Percentiles rank a stretch among this genome's conserved stretches.
Evolutionary conservation across 2,888 invertebrate species (phyloP).

Genomic region (Panorpa germanica): DNA sequence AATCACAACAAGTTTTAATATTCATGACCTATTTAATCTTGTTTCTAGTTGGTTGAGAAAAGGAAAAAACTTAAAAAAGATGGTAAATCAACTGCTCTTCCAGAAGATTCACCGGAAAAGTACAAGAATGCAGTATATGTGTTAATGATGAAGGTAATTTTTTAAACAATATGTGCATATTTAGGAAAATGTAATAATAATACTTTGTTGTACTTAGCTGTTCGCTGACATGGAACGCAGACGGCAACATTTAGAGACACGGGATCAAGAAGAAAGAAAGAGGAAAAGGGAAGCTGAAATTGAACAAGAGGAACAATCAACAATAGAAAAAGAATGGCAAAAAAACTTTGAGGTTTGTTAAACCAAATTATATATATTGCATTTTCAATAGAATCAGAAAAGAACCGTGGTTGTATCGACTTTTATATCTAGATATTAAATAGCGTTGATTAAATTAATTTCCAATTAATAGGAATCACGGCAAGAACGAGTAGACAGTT

Average conservation of each 20-base stretch:
- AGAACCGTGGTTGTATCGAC: slow-evolving; percentile 1
- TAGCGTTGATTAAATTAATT: slow-evolving; percentile 7
- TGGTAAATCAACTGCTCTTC: slow-evolving; percentile 59
- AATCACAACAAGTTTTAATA: slow-evolving; percentile 7
- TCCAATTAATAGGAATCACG: slow-evolving; percentile 52
- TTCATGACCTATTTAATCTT: slow-evolving; percentile 5
- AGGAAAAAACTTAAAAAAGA: slow-evolving; percentile 88
- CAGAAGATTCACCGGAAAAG: slow-evolving; percentile 70
- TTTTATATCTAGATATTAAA: slow-evolving; percentile 2
- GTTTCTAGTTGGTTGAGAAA: slow-evolving; percentile 69
- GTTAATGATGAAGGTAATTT: slow-evolving; percentile 90
- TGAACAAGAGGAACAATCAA: slow-evolving; percentile 76
- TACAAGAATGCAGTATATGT: slow-evolving; percentile 90
- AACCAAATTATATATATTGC: slow-evolving; percentile 1
- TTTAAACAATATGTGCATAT: background rate
- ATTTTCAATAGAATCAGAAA: background rate
- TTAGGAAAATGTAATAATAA: slow-evolving; percentile 11
- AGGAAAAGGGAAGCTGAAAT: slow-evolving; percentile 86
- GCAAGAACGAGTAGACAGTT: slow-evolving; percentile 79
- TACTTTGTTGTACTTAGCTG: slow-evolving; percentile 21
- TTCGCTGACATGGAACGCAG: slow-evolving; percentile 93
- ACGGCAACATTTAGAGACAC: slow-evolving; percentile 65
- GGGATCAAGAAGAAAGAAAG: slow-evolving; percentile 87
- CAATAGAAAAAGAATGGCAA: slow-evolving; percentile 90
- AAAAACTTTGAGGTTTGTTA: slow-evolving; percentile 82